A percentile compares a stretch with the other conserved stretches of the same genome.
phyloP scores from a whole-genome alignment of 2,888 invertebrate species.

The Merodon equestris region DNA sequence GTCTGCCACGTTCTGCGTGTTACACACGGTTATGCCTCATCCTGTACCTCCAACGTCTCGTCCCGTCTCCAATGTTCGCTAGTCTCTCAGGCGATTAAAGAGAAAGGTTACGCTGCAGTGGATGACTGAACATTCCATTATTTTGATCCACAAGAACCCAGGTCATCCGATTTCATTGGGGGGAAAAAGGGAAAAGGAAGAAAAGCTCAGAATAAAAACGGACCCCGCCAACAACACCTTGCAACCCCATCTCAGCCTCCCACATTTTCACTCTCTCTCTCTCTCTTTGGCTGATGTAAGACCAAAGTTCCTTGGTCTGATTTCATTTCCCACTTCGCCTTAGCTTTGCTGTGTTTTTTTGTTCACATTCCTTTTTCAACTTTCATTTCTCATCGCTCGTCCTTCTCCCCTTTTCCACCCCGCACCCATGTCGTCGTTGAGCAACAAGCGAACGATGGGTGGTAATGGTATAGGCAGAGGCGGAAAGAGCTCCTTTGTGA shows the following conservation, averaged over 20 bases:
- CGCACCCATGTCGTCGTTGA: slow-evolving; percentile 20
- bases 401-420: background rate
- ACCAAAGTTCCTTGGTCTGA: slow-evolving; percentile 56
- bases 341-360: too few species aligned
- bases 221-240: slow-evolving; percentile 39
- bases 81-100: slow-evolving; percentile 1
- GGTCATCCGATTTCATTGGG: slow-evolving; percentile 42
- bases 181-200: slow-evolving; percentile 8
- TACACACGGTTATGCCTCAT: slow-evolving; percentile 34
- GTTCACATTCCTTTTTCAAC: slow-evolving; percentile 42
- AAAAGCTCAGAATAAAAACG: slow-evolving; percentile 14
- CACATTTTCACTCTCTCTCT: background rate
- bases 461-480: slow-evolving; percentile 2
- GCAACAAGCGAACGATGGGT: slow-evolving; percentile 56
- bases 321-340: slow-evolving; percentile 56
- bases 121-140: slow-evolving; percentile 37
- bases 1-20: slow-evolving; percentile 40
- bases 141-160: slow-evolving; percentile 55
- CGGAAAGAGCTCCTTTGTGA: slow-evolving; percentile 43
- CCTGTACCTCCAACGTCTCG: slow-evolving; percentile 32
- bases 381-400: slow-evolving; percentile 36
- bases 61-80: slow-evolving; percentile 8
- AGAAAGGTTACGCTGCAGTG: background rate
- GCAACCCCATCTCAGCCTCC: background rate
- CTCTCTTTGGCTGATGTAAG: too few species aligned